Base-by-base conservation (phyloP, 2,113 vertebrate genomes). In the Phodopus roborovskii region DNA sequence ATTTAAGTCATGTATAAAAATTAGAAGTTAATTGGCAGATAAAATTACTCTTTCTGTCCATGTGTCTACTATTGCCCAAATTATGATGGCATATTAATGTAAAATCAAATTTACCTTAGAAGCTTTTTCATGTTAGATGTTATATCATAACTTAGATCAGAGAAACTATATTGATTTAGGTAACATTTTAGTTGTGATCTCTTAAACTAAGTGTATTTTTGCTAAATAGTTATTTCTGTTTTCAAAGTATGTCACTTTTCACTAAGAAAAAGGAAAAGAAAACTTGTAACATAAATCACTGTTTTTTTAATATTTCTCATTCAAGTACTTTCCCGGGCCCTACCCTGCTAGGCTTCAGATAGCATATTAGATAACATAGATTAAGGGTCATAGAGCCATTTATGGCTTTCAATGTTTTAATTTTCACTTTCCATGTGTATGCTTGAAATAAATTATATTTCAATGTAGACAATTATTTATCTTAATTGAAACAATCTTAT, bases 361-460 rank as follows among this genome's bases (percentile, higher is more conserved):
- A 64, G 16, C 39, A 64, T 26, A 45, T 11, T 60, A 84, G 16
- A 64, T 20, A 84, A 26, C 39, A 42, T 28, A 39, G 16, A 7
- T 28, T 39, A 60, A 83, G 12, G 81, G n/a, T 83, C 1, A 3
- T 60, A 42, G 6, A 42, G n/a, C 36, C 1, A 17, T 83, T 17
- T 17, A 85, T 64, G 28, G 36, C 62, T 86, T 83, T 50, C 9
- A 73, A 53, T 75, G 26, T 30, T 86, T 85, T 60, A 68, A 48
- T 91, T 78, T 86, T 78, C 16, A 68, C 28, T 85, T 85, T 93
- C 22, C 7, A 86, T 26, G 68, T 91, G 70, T 85, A n/a, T 68
- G 24, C 66, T 68, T 68, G 50, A 68, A 68, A 56, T 73, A 10
- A 73, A 62, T 68, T 94, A 58, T 83, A 45, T 94, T 90, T 90